These are phyloP conservation scores for Hemicentrotus pulcherrimus DNA, from an alignment of 35 echinoderm and acorn worm species.

Conservation along the genomic window DNA sequence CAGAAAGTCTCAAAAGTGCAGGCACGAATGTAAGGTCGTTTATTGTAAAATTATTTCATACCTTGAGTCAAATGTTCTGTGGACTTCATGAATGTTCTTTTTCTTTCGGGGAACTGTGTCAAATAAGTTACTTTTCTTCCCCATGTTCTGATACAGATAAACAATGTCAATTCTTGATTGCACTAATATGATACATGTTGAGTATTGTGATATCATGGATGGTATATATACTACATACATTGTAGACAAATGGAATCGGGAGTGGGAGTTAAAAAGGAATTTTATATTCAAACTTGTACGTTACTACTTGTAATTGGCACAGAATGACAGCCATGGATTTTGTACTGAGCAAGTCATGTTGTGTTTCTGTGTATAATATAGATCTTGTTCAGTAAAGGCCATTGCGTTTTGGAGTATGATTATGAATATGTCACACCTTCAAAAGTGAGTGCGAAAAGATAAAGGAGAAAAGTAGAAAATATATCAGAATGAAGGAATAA, in stretches of 20 bases:
- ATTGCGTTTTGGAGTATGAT: not conserved
- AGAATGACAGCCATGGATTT: not conserved
- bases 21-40: too few relatives aligned
- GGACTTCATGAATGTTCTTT: not conserved
- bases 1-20: not conserved
- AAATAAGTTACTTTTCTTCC: not conserved
- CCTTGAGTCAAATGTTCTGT: not conserved
- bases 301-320: not conserved
- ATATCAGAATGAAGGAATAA: not conserved
- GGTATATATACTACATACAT: not conserved
- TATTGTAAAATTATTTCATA: not conserved
- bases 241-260: not conserved
- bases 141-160: not conserved
- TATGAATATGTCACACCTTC: not conserved
- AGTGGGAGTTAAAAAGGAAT: not conserved
- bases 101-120: not conserved
- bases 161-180: not conserved
- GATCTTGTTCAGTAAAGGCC: not conserved
- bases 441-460: not conserved
- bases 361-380: not conserved
- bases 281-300: too few relatives aligned
- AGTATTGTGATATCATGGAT: not conserved
- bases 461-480: not conserved
- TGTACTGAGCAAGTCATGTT: not conserved
- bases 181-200: not conserved